These are phyloP conservation scores for Manis pentadactyla DNA, from an alignment of 2,797 vertebrate species.

Conservation along the genomic window DNA sequence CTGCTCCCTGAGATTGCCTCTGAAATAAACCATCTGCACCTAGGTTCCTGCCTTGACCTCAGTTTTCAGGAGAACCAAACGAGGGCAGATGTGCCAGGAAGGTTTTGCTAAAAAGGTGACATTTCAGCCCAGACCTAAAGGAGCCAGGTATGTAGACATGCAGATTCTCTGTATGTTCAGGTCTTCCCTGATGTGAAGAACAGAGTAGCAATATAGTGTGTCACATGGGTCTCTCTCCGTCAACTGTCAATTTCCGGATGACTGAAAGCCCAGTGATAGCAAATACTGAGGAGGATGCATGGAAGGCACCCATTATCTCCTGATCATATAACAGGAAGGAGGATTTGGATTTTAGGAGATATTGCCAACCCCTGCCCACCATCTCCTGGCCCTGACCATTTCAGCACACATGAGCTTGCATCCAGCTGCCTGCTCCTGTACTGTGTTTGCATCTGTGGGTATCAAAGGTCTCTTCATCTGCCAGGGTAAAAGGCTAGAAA, in stretches of 20 bases:
- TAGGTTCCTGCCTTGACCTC: not conserved
- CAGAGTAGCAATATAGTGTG: not conserved
- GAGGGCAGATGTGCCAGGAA: not conserved
- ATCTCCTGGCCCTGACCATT: not conserved
- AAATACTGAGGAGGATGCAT: not conserved
- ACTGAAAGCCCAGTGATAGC: not conserved
- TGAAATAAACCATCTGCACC: not conserved
- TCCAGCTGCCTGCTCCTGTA: not conserved
- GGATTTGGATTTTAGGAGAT: not conserved
- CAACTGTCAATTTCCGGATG: not conserved
- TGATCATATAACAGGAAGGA: not conserved
- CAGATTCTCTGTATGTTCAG: not conserved
- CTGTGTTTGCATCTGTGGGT: too few species aligned
- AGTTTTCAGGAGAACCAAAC: not conserved
- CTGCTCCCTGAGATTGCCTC: not conserved
- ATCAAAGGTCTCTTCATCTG: not conserved
- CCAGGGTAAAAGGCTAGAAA: not conserved
- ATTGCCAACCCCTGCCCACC: not conserved
- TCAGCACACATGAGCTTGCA: fast-evolving
- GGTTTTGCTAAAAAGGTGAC: not conserved
- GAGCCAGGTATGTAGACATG: not conserved
- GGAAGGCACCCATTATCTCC: not conserved
- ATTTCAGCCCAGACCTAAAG: not conserved
- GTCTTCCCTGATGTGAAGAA: too few species aligned
- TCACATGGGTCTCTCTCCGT: not conserved